Base-by-base conservation (phyloP, 2,113 vertebrate species). In the Pseudorectes ferrugineus region DNA sequence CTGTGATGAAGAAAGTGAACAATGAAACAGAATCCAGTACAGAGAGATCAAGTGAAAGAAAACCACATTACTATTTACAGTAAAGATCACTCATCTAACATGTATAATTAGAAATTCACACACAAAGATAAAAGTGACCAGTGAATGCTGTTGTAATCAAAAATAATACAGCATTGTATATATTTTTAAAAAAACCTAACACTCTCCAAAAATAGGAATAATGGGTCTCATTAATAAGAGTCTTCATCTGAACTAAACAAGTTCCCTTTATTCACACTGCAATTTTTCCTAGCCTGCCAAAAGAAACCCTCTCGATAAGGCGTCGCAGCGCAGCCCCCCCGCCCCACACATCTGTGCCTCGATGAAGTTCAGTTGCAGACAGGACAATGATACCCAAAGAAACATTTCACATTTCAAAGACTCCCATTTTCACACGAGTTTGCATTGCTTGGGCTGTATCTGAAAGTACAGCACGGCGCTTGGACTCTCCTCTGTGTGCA, bases 91-190 rank as follows among this genome's bases (percentile, higher is more conserved):
- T 89, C 17, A 2, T 86, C 83, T 92, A 79, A 90, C 71, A 93
- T 45, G 59, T 93, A 97, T 94, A 96, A 97, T 94, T 97, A 96
- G 94, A 96, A 93, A 90, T 90, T 91, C 88, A 68, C 95, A 92
- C 94, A 96, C 88, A 88, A 93, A 93, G 93, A 97, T 96, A 93
- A 95, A 97, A 97, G 95, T 93, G 80, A 88, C 88, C 92, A 96
- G 77, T 85, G 92, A 97, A 94, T 66, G 59, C 83, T 89, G 59
- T 85, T 94, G 89, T 73, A 89, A 89, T 85, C 4, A 95, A 95
- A 92, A 95, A 97, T 92, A 97, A 96, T 96, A 94, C 87, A 86
- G 42, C 85, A 96, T 96, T 97, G 93, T 94, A 49, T 81, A 40
- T 57, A 58, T 82, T 84, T 57, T 3, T 24, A 48, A 2, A 3